Conservation (phyloP, 35 echinoderm and acorn worm species). For the Ptychodera flava region DNA sequence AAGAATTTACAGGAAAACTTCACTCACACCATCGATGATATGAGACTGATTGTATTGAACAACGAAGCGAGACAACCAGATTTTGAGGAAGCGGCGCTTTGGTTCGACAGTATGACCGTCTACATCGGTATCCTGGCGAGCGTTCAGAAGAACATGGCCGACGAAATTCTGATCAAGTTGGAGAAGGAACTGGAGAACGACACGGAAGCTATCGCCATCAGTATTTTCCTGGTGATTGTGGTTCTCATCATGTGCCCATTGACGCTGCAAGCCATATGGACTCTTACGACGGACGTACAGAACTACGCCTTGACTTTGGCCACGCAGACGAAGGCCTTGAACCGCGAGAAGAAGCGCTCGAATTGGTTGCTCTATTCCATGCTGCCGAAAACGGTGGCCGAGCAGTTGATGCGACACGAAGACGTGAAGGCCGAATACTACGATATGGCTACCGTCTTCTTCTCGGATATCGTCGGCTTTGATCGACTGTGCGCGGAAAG, state of each 20-base stretch:
- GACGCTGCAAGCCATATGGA: slow-evolving; percentile 50
- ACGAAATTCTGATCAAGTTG: slow-evolving; percentile 37
- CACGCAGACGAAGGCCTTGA: slow-evolving; percentile 46
- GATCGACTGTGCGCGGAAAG: slow-evolving; percentile 34
- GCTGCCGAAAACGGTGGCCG: slow-evolving; percentile 39
- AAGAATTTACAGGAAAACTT: slow-evolving; percentile 18
- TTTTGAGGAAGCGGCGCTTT: slow-evolving; percentile 36
- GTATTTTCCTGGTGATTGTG: slow-evolving; percentile 48
- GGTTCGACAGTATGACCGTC: slow-evolving; percentile 72
- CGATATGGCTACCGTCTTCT: slow-evolving; percentile 41
- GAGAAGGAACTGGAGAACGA: slow-evolving; percentile 50
- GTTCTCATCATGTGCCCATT: slow-evolving; percentile 55
- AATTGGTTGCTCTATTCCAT: slow-evolving; percentile 52
- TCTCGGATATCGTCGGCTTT: slow-evolving; percentile 56
- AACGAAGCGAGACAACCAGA: slow-evolving; percentile 27
- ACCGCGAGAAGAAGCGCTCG: slow-evolving; percentile 52
- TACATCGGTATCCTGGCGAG: slow-evolving; percentile 62
- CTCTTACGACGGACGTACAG: slow-evolving; percentile 61
- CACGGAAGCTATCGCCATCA: slow-evolving; percentile 56
- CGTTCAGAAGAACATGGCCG: slow-evolving; percentile 58
- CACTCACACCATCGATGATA: slow-evolving; percentile 28
- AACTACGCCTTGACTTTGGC: slow-evolving; percentile 58
- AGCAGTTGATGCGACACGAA: slow-evolving; percentile 32
- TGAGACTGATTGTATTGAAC: slow-evolving; percentile 41
- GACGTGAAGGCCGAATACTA: slow-evolving; percentile 26